Evolutionary conservation across 2,797 vertebrate species (phyloP).

Genomic region (Cyprinodon diabolis): DNA sequence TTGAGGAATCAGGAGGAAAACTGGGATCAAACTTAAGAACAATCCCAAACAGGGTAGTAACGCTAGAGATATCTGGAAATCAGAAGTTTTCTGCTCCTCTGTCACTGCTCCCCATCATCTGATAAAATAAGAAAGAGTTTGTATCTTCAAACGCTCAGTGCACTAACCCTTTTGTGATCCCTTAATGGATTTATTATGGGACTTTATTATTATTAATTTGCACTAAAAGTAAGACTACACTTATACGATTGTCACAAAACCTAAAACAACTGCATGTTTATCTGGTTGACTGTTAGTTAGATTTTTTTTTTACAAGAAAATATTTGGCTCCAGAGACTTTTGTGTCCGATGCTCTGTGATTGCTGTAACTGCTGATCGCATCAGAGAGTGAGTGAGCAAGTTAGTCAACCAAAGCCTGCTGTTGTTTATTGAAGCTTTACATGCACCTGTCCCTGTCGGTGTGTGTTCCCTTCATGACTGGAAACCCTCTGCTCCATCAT

Average conservation of each 20-base stretch:
- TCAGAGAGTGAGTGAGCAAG: neutral
- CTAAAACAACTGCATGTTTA: neutral
- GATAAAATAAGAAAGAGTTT: conserved; percentile 1
- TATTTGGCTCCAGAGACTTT: neutral
- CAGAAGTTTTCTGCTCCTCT: neutral
- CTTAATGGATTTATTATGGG: neutral
- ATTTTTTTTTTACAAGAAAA: neutral
- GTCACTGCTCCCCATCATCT: conserved; percentile 1
- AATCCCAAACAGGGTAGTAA: neutral
- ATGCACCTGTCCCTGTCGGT: conserved; percentile 5
- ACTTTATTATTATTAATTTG: neutral
- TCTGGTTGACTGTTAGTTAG: neutral
- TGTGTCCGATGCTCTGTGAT: conserved; percentile 1
- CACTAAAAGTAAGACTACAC: neutral
- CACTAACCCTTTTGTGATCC: neutral
- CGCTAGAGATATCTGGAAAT: conserved; percentile 1
- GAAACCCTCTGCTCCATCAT: conserved; percentile 12
- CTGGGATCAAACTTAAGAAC: neutral
- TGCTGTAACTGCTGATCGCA: neutral
- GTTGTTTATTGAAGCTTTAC: conserved; percentile 3
- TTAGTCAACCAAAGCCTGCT: conserved; percentile 1
- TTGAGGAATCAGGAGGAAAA: neutral
- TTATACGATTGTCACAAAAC: neutral
- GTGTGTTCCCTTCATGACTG: neutral
- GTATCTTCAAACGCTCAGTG: neutral